Conservation (phyloP, 2,888 invertebrate species). For the Keiferia lycopersicella region DNA sequence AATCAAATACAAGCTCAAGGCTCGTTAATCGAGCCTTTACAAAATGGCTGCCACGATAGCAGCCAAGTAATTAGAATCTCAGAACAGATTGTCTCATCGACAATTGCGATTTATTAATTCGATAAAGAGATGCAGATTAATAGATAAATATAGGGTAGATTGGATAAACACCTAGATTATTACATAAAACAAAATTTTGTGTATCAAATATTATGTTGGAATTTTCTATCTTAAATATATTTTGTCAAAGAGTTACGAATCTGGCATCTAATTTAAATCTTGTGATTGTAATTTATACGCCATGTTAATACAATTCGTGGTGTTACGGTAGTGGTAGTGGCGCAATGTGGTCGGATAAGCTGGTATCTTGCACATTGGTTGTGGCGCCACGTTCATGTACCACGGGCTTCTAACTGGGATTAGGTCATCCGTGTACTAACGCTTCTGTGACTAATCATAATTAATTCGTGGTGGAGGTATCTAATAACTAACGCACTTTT, state of each 20-base stretch:
- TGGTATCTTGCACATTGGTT: slow-evolving; percentile 64
- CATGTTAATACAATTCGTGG: slow-evolving; percentile 34
- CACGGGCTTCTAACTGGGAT: slow-evolving; percentile 10
- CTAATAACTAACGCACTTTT: slow-evolving; percentile 14
- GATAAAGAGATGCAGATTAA: slow-evolving; percentile 62
- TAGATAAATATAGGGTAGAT: background rate
- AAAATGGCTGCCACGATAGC: slow-evolving; percentile 57
- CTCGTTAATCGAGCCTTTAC: slow-evolving; percentile 54
- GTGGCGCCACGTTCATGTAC: slow-evolving; percentile 58
- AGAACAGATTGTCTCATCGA: slow-evolving; percentile 64
- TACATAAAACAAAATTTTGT: background rate
- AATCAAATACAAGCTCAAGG: slow-evolving; percentile 57
- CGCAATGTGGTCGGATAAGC: slow-evolving; percentile 74
- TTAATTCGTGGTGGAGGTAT: slow-evolving; percentile 20
- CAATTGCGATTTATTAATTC: slow-evolving; percentile 70
- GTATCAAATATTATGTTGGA: background rate
- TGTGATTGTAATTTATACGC: background rate
- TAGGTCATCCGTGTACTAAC: slow-evolving; percentile 41
- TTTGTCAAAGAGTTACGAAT: too few species aligned
- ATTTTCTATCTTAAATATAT: too few species aligned
- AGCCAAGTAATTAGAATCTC: slow-evolving; percentile 68
- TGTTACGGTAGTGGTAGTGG: slow-evolving; percentile 46
- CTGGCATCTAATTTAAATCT: too few species aligned
- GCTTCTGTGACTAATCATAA: slow-evolving; percentile 38
- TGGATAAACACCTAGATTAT: background rate